Evolutionary conservation across 2,113 vertebrate genomes (phyloP).

Genomic region (Carlito syrichta): DNA sequence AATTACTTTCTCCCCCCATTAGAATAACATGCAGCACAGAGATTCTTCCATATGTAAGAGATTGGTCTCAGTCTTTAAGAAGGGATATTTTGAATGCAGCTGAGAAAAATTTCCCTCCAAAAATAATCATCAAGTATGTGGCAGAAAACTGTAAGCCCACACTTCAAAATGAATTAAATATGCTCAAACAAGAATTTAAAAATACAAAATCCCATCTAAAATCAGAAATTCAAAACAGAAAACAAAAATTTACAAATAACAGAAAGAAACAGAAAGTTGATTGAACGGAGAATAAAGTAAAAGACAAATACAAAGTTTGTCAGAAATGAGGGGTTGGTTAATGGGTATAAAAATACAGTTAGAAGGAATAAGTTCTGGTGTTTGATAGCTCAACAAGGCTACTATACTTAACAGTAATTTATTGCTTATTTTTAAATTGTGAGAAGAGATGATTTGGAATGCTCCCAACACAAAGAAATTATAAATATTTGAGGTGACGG

Average conservation of each 20-base stretch:
- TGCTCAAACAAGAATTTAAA: neutral
- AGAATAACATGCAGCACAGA: neutral
- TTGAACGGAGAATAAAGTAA: neutral
- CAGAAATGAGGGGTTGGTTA: neutral
- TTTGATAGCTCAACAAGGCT: neutral
- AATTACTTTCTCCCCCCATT: neutral
- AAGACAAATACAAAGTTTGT: neutral
- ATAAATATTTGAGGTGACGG: neutral
- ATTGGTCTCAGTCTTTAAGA: neutral
- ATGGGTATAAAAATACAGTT: neutral
- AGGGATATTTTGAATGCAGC: too few species aligned
- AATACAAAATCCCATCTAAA: neutral
- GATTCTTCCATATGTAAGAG: neutral
- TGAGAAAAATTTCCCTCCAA: too few species aligned
- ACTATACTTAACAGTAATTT: neutral
- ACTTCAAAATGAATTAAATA: neutral
- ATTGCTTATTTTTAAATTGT: neutral
- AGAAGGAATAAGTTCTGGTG: neutral
- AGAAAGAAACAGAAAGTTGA: too few species aligned
- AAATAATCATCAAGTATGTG: too few species aligned
- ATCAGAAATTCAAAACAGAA: neutral
- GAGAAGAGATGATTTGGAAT: neutral
- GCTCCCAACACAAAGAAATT: neutral
- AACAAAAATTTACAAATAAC: neutral
- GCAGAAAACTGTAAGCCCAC: neutral